Percentiles rank a stretch among this genome's conserved stretches.
Conservation (phyloP, 2,888 invertebrate genomes). For the Steinernema scapterisci region DNA sequence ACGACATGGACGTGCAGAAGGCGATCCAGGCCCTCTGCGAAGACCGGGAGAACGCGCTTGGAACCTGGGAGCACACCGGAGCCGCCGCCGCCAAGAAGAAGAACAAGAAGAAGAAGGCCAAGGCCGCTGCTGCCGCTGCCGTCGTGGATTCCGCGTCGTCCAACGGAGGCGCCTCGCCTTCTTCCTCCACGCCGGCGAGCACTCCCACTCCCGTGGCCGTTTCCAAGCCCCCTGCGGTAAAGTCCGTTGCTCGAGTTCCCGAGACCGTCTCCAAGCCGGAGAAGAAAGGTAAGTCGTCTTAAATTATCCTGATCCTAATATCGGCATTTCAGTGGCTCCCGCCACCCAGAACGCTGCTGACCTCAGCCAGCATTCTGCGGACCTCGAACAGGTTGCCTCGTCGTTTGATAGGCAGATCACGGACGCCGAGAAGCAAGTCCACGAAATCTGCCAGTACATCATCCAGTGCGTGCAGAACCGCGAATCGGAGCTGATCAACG, state of each 20-base stretch:
- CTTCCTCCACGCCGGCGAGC: constrained; percentile 16
- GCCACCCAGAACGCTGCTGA: constrained; percentile 10
- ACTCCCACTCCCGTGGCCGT: constrained; percentile 33
- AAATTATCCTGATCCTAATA: not conserved
- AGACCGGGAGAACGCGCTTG: constrained; percentile 66
- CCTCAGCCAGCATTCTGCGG: constrained; percentile 16
- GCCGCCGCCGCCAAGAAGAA: constrained; percentile 49
- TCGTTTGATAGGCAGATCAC: constrained; percentile 34
- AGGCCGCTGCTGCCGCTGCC: constrained; percentile 35
- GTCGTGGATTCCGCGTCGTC: constrained; percentile 15
- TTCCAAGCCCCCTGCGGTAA: constrained; percentile 40
- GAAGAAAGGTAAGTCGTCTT: constrained; percentile 23
- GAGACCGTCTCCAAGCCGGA: constrained; percentile 13
- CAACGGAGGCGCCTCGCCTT: constrained; percentile 9
- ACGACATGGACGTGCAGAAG: constrained; percentile 70
- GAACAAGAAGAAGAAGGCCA: constrained; percentile 57
- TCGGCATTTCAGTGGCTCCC: not conserved
- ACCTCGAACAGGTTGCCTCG: constrained; percentile 23
- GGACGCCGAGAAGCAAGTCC: constrained; percentile 28
- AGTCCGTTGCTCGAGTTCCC: constrained; percentile 37
- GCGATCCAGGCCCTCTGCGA: constrained; percentile 71
- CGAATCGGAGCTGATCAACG: constrained; percentile 47
- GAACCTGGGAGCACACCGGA: constrained; percentile 58
- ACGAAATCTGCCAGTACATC: constrained; percentile 40
- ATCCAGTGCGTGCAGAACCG: constrained; percentile 48